phyloP scores from a whole-genome alignment of 2,888 invertebrate species.

The Eristalis pertinax region DNA sequence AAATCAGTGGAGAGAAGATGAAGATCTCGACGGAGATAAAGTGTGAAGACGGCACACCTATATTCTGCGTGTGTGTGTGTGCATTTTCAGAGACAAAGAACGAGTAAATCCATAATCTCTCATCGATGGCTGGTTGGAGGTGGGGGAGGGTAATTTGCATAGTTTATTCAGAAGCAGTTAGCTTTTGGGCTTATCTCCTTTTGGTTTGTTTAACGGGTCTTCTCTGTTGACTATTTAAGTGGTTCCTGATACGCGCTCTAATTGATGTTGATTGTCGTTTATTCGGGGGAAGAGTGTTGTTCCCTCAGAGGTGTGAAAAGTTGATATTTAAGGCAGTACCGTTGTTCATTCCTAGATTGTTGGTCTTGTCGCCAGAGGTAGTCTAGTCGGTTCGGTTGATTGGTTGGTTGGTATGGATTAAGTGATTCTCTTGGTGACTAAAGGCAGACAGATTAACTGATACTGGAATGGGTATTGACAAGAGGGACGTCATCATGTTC shows the following conservation, averaged over 20 bases:
- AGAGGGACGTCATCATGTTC: no score
- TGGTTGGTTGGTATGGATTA: not conserved
- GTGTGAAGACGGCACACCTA: slow-evolving; percentile 59
- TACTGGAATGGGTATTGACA: no score
- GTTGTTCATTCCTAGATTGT: not conserved
- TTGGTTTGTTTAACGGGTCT: slow-evolving; percentile 4
- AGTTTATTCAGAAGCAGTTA: slow-evolving; percentile 26
- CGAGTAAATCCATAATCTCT: not conserved
- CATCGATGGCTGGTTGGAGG: not conserved
- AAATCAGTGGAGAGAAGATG: slow-evolving; percentile 60
- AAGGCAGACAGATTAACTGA: no score
- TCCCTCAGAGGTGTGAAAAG: not conserved
- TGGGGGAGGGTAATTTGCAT: slow-evolving; percentile 16
- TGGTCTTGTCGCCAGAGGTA: not conserved
- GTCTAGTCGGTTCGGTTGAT: no score
- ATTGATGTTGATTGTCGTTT: slow-evolving; percentile 15
- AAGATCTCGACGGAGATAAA: slow-evolving; percentile 60
- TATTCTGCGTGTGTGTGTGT: not conserved
- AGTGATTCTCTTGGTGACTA: no score
- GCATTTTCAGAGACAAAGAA: slow-evolving; percentile 1
- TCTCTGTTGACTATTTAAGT: slow-evolving; percentile 9
- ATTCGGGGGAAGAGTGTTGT: not conserved
- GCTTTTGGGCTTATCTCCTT: not conserved
- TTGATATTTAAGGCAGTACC: not conserved
- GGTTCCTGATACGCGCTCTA: slow-evolving; percentile 3